These are phyloP conservation scores for Theocolax elegans DNA, from an alignment of 1,140 invertebrate genomes.

Conservation along the genomic window DNA sequence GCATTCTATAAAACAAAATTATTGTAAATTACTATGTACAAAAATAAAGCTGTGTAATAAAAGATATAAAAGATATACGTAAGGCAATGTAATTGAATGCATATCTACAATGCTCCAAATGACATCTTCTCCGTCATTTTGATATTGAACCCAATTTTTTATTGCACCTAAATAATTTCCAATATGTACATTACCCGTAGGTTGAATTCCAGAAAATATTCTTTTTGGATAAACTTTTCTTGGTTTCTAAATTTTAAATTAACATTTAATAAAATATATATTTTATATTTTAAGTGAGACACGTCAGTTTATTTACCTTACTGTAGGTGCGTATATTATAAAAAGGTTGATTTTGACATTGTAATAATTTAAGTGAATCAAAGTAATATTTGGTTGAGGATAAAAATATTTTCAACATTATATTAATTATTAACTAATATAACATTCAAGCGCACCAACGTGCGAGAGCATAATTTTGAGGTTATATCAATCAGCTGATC, in stretches of 20 bases:
- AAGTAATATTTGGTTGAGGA: neutral
- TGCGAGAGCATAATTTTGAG: neutral
- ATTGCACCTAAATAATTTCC: constrained; percentile 98
- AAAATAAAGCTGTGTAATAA: neutral
- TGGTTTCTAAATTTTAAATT: constrained; percentile 3
- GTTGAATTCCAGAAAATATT: constrained; percentile 95
- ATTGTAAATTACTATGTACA: constrained; percentile 20
- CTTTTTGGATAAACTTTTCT: constrained; percentile 61
- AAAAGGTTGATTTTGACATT: neutral
- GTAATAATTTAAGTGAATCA: constrained; percentile 10
- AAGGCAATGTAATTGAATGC: constrained; percentile 91
- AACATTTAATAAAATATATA: neutral
- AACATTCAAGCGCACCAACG: neutral
- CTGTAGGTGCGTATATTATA: neutral
- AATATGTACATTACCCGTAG: constrained; percentile 92
- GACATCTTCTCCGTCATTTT: constrained; percentile 78
- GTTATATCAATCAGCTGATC: constrained; percentile 16
- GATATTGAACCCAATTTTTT: constrained; percentile 85
- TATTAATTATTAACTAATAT: neutral
- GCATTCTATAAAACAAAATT: constrained; percentile 71
- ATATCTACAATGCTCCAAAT: constrained; percentile 93
- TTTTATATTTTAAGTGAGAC: neutral
- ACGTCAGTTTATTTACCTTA: neutral
- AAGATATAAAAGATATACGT: constrained; percentile 67
- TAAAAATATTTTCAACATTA: constrained; percentile 28